phyloP scores from a whole-genome alignment of 2,113 vertebrate genomes.

The Cepphus grylle region DNA sequence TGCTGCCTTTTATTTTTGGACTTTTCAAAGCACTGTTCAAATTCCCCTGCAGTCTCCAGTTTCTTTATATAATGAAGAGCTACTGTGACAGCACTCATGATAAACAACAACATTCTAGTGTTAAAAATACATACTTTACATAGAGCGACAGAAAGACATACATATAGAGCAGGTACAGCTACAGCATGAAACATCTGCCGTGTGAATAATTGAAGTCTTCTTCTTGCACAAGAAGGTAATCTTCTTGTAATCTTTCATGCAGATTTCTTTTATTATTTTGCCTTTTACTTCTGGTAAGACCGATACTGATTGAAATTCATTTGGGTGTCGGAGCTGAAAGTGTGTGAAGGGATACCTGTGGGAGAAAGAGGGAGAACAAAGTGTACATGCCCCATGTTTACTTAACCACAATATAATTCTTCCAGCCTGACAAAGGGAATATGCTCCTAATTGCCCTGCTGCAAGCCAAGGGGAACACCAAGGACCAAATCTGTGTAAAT shows the following conservation, averaged over 20 bases:
- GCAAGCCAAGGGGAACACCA: background rate
- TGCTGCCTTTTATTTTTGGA: background rate
- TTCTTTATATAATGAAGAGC: background rate
- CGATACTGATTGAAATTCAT: background rate
- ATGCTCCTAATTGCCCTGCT: background rate
- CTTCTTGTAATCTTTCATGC: background rate
- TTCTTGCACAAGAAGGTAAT: background rate
- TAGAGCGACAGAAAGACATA: background rate
- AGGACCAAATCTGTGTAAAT: conserved; percentile 5
- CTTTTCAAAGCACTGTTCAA: background rate
- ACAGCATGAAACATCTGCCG: background rate
- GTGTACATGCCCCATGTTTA: background rate
- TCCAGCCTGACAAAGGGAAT: background rate
- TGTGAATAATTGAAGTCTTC: background rate
- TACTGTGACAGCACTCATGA: background rate
- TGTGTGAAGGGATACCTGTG: background rate
- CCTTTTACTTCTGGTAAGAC: background rate
- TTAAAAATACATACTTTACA: background rate
- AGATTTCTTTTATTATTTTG: background rate
- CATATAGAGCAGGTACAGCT: background rate
- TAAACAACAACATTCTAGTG: background rate
- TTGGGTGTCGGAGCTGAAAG: background rate
- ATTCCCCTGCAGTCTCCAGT: background rate
- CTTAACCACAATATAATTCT: background rate
- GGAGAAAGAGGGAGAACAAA: conserved; percentile 10